Percentiles rank a stretch among this genome's conserved stretches.
These are phyloP conservation scores for Endotricha flammealis DNA, from an alignment of 2,888 invertebrate genomes.

Conservation along the genomic window DNA sequence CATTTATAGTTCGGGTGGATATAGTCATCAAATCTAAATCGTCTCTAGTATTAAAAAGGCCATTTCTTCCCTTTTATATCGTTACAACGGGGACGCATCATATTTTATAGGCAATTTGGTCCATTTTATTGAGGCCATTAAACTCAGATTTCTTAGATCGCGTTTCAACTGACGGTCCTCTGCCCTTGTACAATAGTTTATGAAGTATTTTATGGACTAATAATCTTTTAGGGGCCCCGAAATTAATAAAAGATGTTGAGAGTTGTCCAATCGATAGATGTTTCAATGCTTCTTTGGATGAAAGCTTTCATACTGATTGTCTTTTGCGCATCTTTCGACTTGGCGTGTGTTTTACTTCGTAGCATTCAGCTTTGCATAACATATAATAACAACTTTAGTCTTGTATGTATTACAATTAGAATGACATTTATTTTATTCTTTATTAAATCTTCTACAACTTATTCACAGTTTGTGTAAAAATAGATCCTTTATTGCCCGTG, in stretches of 20 bases:
- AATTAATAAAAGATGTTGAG: background rate
- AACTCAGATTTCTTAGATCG: conserved; percentile 24
- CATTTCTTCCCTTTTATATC: conserved; percentile 8
- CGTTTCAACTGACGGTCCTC: conserved; percentile 19
- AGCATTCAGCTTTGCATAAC: too few relatives aligned
- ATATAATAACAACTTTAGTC: too few relatives aligned
- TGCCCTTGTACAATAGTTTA: conserved; percentile 7
- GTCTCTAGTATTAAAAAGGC: conserved; percentile 8
- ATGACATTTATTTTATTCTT: too few relatives aligned
- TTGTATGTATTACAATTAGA: too few relatives aligned
- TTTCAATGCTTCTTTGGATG: too few relatives aligned
- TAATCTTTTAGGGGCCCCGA: background rate
- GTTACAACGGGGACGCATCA: conserved; percentile 21
- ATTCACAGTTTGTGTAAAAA: too few relatives aligned
- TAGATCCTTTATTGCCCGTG: too few relatives aligned
- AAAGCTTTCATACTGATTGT: too few relatives aligned
- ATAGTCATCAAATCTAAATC: conserved; percentile 3
- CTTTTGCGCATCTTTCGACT: too few relatives aligned
- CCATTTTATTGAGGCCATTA: conserved; percentile 27
- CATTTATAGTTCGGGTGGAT: background rate
- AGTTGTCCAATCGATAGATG: too few relatives aligned
- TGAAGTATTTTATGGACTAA: background rate
- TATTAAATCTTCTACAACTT: too few relatives aligned
- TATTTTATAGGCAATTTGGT: conserved; percentile 32
- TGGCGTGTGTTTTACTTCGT: too few relatives aligned